Conservation (phyloP, 2,797 vertebrate species). For the Urophycis tenuis region DNA sequence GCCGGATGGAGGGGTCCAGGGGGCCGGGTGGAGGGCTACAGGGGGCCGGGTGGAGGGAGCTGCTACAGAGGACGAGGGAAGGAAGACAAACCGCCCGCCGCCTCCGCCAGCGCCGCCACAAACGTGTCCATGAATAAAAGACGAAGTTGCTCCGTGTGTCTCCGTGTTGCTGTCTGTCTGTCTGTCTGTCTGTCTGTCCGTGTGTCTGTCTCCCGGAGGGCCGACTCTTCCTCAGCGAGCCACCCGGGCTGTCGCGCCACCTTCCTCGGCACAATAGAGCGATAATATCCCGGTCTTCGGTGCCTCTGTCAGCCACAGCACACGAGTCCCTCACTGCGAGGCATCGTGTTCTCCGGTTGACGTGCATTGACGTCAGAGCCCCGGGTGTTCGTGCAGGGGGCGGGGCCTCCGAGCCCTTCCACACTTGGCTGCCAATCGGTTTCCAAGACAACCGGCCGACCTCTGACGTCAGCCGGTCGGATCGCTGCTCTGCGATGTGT, state of each 20-base stretch:
- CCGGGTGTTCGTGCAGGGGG: conserved; percentile 80
- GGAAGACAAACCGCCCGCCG: conserved; percentile 58
- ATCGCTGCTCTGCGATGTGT: conserved; percentile 73
- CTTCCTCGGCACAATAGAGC: conserved; percentile 64
- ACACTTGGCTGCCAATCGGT: conserved; percentile 80
- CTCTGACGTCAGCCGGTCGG: conserved; percentile 78
- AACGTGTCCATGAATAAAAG: conserved; percentile 66
- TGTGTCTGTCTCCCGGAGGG: no score
- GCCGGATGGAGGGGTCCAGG: no score
- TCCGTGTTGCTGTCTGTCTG: no score
- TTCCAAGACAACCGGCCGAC: conserved; percentile 82
- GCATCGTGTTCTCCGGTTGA: conserved; percentile 80
- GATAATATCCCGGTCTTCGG: conserved; percentile 65
- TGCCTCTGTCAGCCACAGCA: conserved; percentile 65
- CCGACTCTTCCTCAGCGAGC: conserved; percentile 24
- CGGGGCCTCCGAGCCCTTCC: conserved; percentile 70
- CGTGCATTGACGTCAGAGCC: conserved; percentile 88
- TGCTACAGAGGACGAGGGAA: conserved; percentile 64
- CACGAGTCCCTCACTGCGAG: conserved; percentile 58
- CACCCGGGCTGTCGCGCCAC: conserved; percentile 56
- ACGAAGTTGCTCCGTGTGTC: conserved; percentile 60
- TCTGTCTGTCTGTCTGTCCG: no score
- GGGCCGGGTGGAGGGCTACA: no score
- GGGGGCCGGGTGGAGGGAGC: no score
- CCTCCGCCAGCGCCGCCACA: conserved; percentile 37